Evolutionary conservation across 2,888 invertebrate genomes (phyloP).

Genomic region (Pecten maximus): DNA sequence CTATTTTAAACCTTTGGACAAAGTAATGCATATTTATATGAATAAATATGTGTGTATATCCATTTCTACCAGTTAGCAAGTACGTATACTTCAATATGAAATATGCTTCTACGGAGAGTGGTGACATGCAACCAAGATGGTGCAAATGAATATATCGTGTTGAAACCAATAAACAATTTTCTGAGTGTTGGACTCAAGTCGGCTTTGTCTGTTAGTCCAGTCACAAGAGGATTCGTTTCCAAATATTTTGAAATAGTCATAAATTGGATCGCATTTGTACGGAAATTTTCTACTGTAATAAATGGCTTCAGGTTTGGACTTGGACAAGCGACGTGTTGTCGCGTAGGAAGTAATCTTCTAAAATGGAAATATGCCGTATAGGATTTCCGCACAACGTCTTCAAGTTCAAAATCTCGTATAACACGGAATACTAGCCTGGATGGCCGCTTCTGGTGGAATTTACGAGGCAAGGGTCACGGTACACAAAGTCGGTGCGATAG

Average conservation of each 20-base stretch:
- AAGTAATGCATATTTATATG: too few relatives aligned
- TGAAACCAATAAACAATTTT: neutral
- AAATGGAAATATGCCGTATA: slow-evolving; percentile 29
- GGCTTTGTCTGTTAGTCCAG: neutral
- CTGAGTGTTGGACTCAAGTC: slow-evolving; percentile 2
- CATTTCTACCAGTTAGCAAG: neutral
- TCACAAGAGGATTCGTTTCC: slow-evolving; percentile 23
- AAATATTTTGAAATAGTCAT: slow-evolving; percentile 32
- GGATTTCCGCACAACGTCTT: neutral
- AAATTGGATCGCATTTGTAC: slow-evolving; percentile 25
- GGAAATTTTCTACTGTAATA: neutral
- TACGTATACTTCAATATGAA: neutral
- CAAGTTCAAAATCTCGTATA: neutral
- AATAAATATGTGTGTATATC: too few relatives aligned
- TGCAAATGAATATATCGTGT: neutral
- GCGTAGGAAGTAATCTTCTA: neutral
- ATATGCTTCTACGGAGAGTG: neutral
- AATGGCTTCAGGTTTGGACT: slow-evolving; percentile 5
- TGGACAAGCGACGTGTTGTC: slow-evolving; percentile 17
- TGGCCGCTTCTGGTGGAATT: neutral
- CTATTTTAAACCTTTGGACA: too few relatives aligned
- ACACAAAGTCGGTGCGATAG: neutral
- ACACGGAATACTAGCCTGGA: neutral
- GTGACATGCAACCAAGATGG: neutral
- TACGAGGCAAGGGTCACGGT: neutral